Evolutionary conservation across 2,797 vertebrate genomes (phyloP).

Genomic region (Tiaroga cobitis): DNA sequence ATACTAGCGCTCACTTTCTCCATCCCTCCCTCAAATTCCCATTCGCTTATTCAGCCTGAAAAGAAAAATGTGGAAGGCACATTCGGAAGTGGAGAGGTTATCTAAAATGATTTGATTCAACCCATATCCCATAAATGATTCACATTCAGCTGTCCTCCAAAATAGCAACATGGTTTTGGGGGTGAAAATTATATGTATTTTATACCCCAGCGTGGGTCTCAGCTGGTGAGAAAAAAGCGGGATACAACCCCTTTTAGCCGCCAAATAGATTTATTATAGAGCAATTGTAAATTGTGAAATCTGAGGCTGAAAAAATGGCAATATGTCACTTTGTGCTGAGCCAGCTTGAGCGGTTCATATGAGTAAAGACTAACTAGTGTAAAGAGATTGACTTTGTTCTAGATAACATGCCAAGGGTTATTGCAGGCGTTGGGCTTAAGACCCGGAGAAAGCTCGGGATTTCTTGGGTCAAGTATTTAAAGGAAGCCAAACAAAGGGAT

Average conservation of each 20-base stretch:
- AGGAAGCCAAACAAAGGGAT: constrained; percentile 23
- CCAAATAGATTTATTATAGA: neutral
- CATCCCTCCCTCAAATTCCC: neutral
- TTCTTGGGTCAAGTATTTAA: constrained; percentile 39
- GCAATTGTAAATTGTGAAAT: neutral
- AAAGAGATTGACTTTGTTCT: constrained; percentile 48
- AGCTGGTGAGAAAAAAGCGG: neutral
- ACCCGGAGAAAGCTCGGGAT: constrained; percentile 16
- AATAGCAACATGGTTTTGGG: constrained; percentile 15
- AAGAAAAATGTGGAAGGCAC: neutral
- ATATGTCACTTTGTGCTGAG: constrained; percentile 25
- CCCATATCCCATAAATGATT: constrained; percentile 43
- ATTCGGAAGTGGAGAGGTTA: constrained; percentile 24
- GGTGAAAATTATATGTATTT: constrained; percentile 18
- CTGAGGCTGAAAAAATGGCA: neutral
- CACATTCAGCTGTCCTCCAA: constrained; percentile 14
- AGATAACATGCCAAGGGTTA: constrained; percentile 43
- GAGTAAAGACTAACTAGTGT: constrained; percentile 1
- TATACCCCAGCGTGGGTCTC: neutral
- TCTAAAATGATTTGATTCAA: constrained; percentile 31
- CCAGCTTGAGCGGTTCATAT: constrained; percentile 3
- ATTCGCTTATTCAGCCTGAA: neutral
- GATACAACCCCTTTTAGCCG: neutral
- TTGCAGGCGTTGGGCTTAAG: constrained; percentile 17
- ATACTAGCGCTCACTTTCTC: constrained; percentile 7